Evolutionary conservation across 2,113 vertebrate genomes (phyloP).

Genomic region (Carassius gibelio): DNA sequence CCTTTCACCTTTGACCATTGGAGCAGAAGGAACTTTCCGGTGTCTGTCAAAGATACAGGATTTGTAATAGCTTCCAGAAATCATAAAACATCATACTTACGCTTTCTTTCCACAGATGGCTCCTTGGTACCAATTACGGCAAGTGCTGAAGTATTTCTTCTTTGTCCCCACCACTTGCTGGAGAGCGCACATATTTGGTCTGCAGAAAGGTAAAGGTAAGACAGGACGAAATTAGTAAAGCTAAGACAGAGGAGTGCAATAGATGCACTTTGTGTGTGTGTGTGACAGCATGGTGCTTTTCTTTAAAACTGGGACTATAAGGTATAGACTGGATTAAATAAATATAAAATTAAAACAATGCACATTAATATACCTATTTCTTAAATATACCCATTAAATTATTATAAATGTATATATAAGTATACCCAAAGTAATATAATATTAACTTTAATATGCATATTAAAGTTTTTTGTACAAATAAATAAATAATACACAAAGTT

Average conservation of each 20-base stretch:
- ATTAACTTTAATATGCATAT: too few relatives aligned
- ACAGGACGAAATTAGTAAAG: constrained; percentile 15
- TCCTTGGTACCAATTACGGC: constrained; percentile 94
- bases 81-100: constrained; percentile 80
- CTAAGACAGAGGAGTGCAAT: background rate
- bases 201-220: constrained; percentile 59
- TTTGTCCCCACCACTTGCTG: constrained; percentile 95
- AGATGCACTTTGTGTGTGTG: background rate
- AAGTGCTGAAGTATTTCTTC: constrained; percentile 98
- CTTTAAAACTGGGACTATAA: background rate
- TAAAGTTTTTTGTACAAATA: background rate
- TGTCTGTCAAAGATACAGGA: constrained; percentile 26
- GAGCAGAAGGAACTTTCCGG: constrained; percentile 59
- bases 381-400: too few relatives aligned
- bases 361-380: background rate
- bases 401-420: too few relatives aligned
- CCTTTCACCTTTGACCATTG: constrained; percentile 62
- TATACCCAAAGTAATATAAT: too few relatives aligned
- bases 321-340: background rate
- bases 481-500: background rate
- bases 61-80: constrained; percentile 22
- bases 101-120: constrained; percentile 96
- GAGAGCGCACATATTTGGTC: constrained; percentile 94
- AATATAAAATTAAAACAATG: background rate
- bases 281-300: background rate